A percentile compares a stretch with the other conserved stretches of the same genome.
Conservation (phyloP, 2,113 vertebrate genomes). For the Hippocampus barbouri region DNA sequence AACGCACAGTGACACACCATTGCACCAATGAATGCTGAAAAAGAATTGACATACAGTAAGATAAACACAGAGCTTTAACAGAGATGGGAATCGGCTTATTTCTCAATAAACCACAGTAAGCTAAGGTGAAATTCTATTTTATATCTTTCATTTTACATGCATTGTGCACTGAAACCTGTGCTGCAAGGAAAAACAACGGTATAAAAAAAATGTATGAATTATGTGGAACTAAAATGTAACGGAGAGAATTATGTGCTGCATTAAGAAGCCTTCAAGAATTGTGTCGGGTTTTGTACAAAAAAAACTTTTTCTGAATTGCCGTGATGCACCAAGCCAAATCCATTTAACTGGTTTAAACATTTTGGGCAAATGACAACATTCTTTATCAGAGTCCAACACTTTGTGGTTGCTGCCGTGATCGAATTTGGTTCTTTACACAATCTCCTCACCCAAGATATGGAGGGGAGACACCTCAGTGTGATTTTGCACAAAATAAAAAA, state of each 20-base stretch:
- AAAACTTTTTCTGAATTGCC: too few species aligned
- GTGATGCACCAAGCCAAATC: too few species aligned
- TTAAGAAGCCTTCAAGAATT: neutral
- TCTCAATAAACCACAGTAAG: neutral
- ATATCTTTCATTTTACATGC: neutral
- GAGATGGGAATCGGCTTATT: neutral
- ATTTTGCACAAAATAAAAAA: too few species aligned
- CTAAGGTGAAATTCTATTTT: neutral
- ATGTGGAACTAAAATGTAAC: neutral
- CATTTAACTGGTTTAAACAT: too few species aligned
- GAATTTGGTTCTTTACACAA: too few species aligned
- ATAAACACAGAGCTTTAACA: neutral
- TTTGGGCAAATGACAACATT: too few species aligned
- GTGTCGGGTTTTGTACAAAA: neutral
- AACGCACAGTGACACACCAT: neutral
- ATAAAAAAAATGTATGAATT: neutral
- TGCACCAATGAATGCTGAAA: neutral
- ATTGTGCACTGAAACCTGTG: neutral
- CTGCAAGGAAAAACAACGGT: neutral
- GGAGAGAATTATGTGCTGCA: neutral
- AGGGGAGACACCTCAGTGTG: too few species aligned
- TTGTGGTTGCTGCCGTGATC: too few species aligned
- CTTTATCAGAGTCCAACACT: too few species aligned
- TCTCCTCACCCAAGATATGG: too few species aligned
- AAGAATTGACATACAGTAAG: neutral